Percentiles rank a stretch among this genome's conserved stretches.
Conservation (phyloP, 2,113 vertebrate genomes). For the Crocuta crocuta region DNA sequence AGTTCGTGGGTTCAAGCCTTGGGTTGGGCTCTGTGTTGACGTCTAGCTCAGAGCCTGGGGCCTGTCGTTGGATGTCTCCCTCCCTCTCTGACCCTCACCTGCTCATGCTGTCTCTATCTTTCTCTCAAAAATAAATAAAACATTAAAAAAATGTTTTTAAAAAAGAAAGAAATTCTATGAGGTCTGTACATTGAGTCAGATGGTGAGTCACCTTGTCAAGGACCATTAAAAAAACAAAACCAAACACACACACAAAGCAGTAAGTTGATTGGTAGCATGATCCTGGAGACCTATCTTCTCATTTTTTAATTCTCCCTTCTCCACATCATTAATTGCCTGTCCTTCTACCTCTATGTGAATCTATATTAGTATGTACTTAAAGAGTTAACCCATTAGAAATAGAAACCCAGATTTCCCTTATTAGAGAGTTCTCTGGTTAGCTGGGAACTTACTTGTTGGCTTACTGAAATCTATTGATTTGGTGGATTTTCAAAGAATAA, state of each 20-base stretch:
- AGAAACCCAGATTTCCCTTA: constrained; percentile 25
- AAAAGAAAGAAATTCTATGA: neutral
- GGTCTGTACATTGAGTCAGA: neutral
- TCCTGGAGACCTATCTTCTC: neutral
- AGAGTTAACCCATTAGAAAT: constrained; percentile 36
- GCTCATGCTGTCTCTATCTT: too few species aligned
- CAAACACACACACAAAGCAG: neutral
- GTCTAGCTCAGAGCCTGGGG: too few species aligned
- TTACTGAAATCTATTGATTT: constrained; percentile 23
- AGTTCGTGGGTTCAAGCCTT: too few species aligned
- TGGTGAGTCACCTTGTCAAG: constrained; percentile 11
- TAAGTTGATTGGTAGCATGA: neutral
- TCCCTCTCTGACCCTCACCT: too few species aligned
- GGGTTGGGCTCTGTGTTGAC: too few species aligned
- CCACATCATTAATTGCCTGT: neutral
- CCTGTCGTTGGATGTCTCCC: too few species aligned
- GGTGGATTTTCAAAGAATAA: constrained; percentile 36
- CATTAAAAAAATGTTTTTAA: too few species aligned
- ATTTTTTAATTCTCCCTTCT: neutral
- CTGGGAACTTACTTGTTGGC: neutral
- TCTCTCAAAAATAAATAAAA: too few species aligned
- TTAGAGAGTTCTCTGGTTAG: constrained; percentile 16
- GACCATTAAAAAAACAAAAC: constrained; percentile 30
- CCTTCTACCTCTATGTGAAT: neutral
- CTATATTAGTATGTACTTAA: neutral